phyloP scores from a whole-genome alignment of 2,888 invertebrate genomes.

The Hydropsyche betteni region DNA sequence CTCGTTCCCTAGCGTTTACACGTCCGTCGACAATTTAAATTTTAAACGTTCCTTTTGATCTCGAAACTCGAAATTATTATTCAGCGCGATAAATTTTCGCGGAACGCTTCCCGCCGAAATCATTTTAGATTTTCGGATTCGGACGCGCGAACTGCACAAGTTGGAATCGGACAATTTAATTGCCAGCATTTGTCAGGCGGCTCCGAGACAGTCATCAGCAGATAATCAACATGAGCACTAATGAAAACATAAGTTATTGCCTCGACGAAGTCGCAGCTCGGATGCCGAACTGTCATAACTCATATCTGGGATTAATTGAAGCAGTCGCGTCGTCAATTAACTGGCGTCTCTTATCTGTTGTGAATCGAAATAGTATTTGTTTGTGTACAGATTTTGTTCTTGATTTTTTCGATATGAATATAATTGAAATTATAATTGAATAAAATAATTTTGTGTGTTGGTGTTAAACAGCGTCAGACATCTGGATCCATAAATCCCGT shows the following conservation, averaged over 20 bases:
- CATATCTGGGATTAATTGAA: not conserved
- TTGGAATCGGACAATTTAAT: slow-evolving; percentile 34
- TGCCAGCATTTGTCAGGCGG: slow-evolving; percentile 28
- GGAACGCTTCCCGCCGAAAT: no score
- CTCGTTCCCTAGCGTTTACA: not conserved
- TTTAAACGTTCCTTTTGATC: slow-evolving; percentile 9
- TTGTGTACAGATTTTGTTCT: no score
- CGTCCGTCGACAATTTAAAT: not conserved
- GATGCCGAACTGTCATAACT: not conserved
- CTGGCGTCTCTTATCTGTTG: no score
- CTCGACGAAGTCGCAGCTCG: not conserved
- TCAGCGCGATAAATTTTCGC: no score
- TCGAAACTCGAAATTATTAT: no score
- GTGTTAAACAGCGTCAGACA: slow-evolving; percentile 27
- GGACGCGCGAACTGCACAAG: not conserved
- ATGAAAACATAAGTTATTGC: slow-evolving; percentile 45
- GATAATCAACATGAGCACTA: slow-evolving; percentile 41
- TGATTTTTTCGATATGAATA: no score
- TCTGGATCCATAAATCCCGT: slow-evolving; percentile 44
- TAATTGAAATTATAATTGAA: no score
- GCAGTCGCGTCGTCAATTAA: no score
- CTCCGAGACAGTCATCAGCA: slow-evolving; percentile 26
- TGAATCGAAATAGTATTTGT: no score
- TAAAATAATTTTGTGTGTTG: no score
- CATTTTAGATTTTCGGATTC: no score